phyloP scores from a whole-genome alignment of 2,113 vertebrate genomes.

The Herpailurus yagouaroundi region DNA sequence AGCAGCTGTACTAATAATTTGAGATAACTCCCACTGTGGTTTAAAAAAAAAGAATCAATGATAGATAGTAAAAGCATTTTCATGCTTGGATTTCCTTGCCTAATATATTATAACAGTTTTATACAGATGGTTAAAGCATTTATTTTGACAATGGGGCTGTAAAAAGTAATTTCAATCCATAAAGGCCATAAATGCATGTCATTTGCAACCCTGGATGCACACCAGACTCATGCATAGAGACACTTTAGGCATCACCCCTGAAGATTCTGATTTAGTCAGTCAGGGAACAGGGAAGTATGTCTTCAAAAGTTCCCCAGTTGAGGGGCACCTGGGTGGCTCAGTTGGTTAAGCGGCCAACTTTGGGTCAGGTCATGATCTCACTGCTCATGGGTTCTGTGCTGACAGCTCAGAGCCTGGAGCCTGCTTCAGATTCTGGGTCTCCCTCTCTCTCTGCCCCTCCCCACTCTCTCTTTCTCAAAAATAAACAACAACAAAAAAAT shows the following conservation, averaged over 20 bases:
- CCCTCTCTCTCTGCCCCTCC: too few species aligned
- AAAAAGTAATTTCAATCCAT: slow-evolving; percentile 36
- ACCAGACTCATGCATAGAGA: not conserved
- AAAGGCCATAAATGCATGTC: not conserved
- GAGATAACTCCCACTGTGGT: not conserved
- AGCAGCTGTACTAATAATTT: slow-evolving; percentile 16
- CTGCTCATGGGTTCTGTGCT: too few species aligned
- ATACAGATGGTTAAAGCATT: not conserved
- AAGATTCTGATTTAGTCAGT: not conserved
- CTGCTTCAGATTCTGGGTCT: too few species aligned
- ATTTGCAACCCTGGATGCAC: not conserved
- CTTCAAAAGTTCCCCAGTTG: not conserved
- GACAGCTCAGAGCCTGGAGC: too few species aligned
- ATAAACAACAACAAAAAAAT: too few species aligned
- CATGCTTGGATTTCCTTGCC: not conserved
- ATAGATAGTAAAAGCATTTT: slow-evolving; percentile 38
- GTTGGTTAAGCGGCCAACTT: too few species aligned
- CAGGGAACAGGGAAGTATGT: not conserved
- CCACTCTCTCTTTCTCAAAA: too few species aligned
- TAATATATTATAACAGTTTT: slow-evolving; percentile 52
- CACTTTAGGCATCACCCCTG: not conserved
- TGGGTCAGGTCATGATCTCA: too few species aligned
- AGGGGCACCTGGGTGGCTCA: too few species aligned
- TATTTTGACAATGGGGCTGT: slow-evolving; percentile 1
- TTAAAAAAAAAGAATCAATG: not conserved